phyloP scores from a whole-genome alignment of 1,140 invertebrate species.

The Papilio helenus region DNA sequence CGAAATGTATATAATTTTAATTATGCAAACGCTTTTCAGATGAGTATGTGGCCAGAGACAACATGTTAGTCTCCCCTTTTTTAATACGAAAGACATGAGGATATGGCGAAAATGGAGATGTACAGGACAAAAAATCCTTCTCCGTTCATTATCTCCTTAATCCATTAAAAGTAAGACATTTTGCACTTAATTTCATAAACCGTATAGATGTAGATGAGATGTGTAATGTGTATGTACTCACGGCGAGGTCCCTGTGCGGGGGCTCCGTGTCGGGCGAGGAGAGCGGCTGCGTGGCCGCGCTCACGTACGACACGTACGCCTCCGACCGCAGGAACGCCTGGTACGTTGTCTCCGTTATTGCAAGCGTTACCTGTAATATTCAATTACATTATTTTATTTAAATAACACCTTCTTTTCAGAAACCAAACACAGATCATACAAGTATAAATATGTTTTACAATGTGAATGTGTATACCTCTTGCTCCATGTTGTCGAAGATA shows the following conservation, averaged over 20 bases:
- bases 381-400: neutral
- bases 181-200: too few species aligned
- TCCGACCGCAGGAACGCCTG: slow-evolving; percentile 95
- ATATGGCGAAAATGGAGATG: too few species aligned
- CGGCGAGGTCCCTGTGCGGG: slow-evolving; percentile 52
- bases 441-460: slow-evolving; percentile 9
- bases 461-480: slow-evolving; percentile 65
- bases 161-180: too few species aligned
- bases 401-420: too few species aligned
- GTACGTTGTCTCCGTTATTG: slow-evolving; percentile 93
- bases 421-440: too few species aligned
- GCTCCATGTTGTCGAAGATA: slow-evolving; percentile 85
- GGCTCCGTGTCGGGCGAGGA: slow-evolving; percentile 80
- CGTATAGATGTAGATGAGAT: neutral
- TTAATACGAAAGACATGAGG: too few species aligned
- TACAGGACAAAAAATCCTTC: too few species aligned
- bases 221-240: slow-evolving; percentile 14
- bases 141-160: too few species aligned
- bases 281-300: slow-evolving; percentile 85
- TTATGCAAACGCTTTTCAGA: too few species aligned
- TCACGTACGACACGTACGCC: slow-evolving; percentile 94
- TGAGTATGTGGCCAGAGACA: too few species aligned
- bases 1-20: too few species aligned
- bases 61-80: too few species aligned
- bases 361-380: slow-evolving; percentile 87